These are phyloP conservation scores for Dromiciops gliroides DNA, from an alignment of 2,113 vertebrate species.

Conservation along the genomic window DNA sequence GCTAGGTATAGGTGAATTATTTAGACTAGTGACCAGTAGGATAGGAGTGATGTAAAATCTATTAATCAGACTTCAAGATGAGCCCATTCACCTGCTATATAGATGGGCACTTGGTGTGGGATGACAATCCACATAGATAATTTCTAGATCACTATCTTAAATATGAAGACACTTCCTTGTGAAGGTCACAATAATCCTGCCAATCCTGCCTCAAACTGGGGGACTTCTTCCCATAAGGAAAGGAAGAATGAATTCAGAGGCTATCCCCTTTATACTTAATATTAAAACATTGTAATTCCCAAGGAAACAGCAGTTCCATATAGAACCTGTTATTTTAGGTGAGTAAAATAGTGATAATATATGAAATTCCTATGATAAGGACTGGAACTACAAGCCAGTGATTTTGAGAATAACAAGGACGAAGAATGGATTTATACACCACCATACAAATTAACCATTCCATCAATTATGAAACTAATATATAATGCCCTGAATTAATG, in stretches of 20 bases:
- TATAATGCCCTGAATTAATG: too few species aligned
- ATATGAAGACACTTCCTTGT: not conserved
- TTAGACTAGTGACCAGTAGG: not conserved
- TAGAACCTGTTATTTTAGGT: not conserved
- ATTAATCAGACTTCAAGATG: not conserved
- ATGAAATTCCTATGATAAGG: not conserved
- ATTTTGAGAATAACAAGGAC: not conserved
- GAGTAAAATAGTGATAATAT: not conserved
- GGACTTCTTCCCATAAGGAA: not conserved
- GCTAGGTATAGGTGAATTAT: not conserved
- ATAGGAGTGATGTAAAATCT: not conserved
- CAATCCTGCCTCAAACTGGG: not conserved
- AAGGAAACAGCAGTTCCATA: too few species aligned
- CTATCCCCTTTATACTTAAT: not conserved
- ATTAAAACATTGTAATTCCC: too few species aligned
- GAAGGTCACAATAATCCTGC: not conserved
- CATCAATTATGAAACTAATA: too few species aligned
- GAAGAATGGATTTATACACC: too few species aligned
- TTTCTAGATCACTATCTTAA: not conserved
- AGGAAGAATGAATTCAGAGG: not conserved
- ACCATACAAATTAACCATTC: too few species aligned
- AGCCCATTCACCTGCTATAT: not conserved
- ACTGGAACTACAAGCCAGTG: not conserved
- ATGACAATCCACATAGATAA: not conserved
- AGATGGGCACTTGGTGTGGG: not conserved